Evolutionary conservation across 2,797 vertebrate species (phyloP).

Genomic region (Myotis pilosus): DNA sequence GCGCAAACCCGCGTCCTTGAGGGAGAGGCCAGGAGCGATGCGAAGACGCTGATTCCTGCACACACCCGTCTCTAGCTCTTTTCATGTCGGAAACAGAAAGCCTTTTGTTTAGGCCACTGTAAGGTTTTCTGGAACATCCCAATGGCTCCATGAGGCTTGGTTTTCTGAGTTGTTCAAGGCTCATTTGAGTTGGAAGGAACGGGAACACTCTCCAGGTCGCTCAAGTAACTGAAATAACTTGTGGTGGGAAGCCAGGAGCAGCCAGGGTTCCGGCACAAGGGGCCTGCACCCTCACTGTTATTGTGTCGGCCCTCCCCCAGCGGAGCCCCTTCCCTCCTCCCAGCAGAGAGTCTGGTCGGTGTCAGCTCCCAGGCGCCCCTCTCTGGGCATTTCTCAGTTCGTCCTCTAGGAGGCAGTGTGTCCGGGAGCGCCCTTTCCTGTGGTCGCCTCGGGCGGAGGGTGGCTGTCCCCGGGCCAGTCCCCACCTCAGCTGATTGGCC

Average conservation of each 20-base stretch:
- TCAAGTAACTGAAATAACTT: background rate
- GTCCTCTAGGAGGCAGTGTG: background rate
- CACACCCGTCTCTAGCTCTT: background rate
- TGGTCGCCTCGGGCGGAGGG: background rate
- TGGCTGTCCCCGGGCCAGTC: too few relatives aligned
- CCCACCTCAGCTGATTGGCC: background rate
- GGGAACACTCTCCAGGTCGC: background rate
- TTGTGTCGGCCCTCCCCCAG: accelerated
- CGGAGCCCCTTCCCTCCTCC: accelerated
- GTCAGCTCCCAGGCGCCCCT: background rate
- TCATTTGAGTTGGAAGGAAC: background rate
- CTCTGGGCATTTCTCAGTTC: background rate
- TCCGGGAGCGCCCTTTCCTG: background rate
- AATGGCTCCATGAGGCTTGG: background rate
- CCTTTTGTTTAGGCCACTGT: background rate
- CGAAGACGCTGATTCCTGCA: background rate
- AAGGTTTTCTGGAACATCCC: background rate
- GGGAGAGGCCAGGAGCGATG: background rate
- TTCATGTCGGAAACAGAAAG: background rate
- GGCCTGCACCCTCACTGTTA: background rate
- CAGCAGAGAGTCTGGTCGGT: background rate
- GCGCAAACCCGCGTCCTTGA: background rate
- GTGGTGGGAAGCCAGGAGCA: background rate
- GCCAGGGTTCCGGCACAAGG: background rate
- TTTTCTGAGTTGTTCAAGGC: background rate